Base-by-base conservation (phyloP, 2,888 invertebrate genomes). In the Patella ulyssiponensis region DNA sequence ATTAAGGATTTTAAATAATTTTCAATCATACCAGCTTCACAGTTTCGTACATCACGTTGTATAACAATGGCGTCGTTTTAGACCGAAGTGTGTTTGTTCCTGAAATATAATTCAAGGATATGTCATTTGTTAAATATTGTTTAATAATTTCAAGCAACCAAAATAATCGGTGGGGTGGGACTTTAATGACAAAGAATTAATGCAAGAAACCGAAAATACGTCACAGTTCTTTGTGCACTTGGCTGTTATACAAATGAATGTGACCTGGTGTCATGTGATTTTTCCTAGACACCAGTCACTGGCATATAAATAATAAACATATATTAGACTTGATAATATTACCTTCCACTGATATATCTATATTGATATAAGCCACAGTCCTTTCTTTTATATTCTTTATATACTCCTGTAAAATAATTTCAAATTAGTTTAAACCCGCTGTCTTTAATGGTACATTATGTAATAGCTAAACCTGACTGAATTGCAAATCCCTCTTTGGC, bases 21-120 rank as follows among this genome's bases (percentile, higher is more conserved):
- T 9, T 53, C 33, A 69, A n/a, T 12, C 64, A 71, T 58, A 89
- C 89, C 84, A 84, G 83, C 81, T 91, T 92, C 33, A 92, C 88
- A 20, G 90, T 90, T 7, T 89, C 88, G 72, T 88, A 90, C 17
- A 92, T 83, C 7, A 88, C 85, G 54, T 91, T 84, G 75, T 90
- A 88, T 15, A 92, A 83, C 53, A 91, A 80, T 15, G 92, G 92
- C 23, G 84, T 84, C n/a, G 84, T 81, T 64, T 81, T 77, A 11
- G 84, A 81, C 20, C 76, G 51, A 17, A 86, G 44, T n/a, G 82
- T 78, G 72, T 77, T 73, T 52, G 78, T 83, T 44, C 85, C 85
- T 81, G 70, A 15, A 79, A 71, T 33, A 20, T 15, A n/a, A 56
- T 12, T 52, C 20, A 14, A 0, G 2, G 0, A 23, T 14, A 9